Evolutionary conservation across 2,888 invertebrate species (phyloP).

Genomic region (Strigamia maritima): DNA sequence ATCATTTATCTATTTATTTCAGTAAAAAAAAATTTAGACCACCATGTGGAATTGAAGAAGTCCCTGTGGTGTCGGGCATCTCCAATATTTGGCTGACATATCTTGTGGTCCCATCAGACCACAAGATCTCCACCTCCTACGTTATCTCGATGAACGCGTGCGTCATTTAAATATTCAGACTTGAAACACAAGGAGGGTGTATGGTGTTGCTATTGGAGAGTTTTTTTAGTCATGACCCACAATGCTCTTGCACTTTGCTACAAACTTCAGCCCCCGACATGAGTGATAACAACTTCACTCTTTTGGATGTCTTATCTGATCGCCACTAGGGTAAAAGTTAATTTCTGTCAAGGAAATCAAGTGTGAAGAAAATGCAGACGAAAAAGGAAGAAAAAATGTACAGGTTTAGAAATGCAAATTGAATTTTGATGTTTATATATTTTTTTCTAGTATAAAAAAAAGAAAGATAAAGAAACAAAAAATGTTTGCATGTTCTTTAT

Average conservation of each 20-base stretch:
- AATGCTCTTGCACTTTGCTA: not conserved
- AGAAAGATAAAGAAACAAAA: no score
- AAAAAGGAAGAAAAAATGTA: not conserved
- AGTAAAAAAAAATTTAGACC: not conserved
- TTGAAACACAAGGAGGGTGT: not conserved
- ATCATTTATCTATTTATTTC: not conserved
- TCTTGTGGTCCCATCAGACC: not conserved
- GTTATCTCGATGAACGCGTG: not conserved
- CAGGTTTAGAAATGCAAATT: not conserved
- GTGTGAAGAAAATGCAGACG: not conserved
- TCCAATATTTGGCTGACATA: not conserved
- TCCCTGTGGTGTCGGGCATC: not conserved
- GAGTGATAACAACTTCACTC: slow-evolving; percentile 10
- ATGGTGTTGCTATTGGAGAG: no score
- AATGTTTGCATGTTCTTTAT: not conserved
- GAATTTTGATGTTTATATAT: no score
- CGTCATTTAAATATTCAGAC: not conserved
- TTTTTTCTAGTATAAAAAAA: no score
- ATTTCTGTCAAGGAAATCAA: not conserved
- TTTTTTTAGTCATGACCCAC: not conserved
- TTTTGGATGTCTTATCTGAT: not conserved
- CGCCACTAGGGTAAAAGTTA: not conserved
- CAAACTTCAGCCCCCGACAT: not conserved
- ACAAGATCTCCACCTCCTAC: not conserved
- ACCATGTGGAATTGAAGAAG: not conserved